These are phyloP conservation scores for Pseudorectes ferrugineus DNA, from an alignment of 2,113 vertebrate genomes.

Conservation along the genomic window DNA sequence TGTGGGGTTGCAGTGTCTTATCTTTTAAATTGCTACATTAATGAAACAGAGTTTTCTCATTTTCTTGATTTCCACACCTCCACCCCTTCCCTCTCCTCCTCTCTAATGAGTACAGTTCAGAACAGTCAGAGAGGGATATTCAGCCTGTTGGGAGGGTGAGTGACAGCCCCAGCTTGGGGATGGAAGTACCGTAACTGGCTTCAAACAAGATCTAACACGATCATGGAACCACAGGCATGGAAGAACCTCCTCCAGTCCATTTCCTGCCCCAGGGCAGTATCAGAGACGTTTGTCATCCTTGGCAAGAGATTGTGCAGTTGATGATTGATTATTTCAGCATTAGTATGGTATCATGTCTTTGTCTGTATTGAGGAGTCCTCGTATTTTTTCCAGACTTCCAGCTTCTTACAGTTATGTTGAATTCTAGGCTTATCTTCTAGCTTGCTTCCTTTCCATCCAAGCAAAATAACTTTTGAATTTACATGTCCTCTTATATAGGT, in stretches of 20 bases:
- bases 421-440: not conserved
- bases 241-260: not conserved
- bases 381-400: not conserved
- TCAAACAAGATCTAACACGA: not conserved
- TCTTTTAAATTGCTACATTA: not conserved
- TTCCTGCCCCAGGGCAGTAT: not conserved
- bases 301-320: not conserved
- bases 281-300: not conserved
- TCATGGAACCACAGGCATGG: rapidly evolving
- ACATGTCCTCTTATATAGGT: not conserved
- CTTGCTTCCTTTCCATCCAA: not conserved
- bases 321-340: not conserved
- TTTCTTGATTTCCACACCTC: not conserved
- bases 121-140: not conserved
- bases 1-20: not conserved
- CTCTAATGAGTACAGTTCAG: not conserved
- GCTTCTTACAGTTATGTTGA: not conserved
- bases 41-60: not conserved
- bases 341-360: not conserved
- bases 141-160: not conserved
- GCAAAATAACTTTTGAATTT: not conserved
- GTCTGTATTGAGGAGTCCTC: not conserved
- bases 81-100: not conserved
- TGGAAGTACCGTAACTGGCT: not conserved
- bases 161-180: not conserved